Conservation (phyloP, 2,888 invertebrate genomes). For the Drosophila falleni region DNA sequence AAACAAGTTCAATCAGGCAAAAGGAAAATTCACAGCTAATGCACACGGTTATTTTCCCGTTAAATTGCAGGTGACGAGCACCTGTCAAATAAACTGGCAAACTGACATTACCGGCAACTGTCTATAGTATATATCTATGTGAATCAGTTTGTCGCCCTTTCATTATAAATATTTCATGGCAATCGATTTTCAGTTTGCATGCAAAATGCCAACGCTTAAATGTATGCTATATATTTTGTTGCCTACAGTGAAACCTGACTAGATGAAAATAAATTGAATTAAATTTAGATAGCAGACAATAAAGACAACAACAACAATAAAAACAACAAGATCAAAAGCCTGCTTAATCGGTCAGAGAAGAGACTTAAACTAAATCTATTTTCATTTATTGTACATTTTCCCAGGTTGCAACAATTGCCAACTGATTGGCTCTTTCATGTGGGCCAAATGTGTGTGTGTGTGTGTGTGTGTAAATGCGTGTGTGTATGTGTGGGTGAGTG, state of each 20-base stretch:
- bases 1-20: constrained; percentile 36
- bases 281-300: neutral
- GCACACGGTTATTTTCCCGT: neutral
- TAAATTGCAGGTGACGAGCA: neutral
- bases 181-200: constrained; percentile 61
- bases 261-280: neutral
- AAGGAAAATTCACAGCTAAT: constrained; percentile 7
- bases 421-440: constrained; percentile 26
- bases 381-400: neutral
- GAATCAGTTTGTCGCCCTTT: neutral
- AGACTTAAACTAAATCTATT: neutral
- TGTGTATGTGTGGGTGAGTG: neutral
- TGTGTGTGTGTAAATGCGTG: neutral
- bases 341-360: neutral
- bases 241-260: neutral
- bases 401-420: constrained; percentile 9
- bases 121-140: neutral
- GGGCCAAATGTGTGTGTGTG: neutral
- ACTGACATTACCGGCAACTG: constrained; percentile 9
- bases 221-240: constrained; percentile 35
- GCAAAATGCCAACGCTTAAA: constrained; percentile 26
- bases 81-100: constrained; percentile 13
- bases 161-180: constrained; percentile 22
- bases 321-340: neutral
- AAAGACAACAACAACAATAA: too few relatives aligned